Base-by-base conservation (phyloP, 2,797 vertebrate species). In the Clarias pachynema region DNA sequence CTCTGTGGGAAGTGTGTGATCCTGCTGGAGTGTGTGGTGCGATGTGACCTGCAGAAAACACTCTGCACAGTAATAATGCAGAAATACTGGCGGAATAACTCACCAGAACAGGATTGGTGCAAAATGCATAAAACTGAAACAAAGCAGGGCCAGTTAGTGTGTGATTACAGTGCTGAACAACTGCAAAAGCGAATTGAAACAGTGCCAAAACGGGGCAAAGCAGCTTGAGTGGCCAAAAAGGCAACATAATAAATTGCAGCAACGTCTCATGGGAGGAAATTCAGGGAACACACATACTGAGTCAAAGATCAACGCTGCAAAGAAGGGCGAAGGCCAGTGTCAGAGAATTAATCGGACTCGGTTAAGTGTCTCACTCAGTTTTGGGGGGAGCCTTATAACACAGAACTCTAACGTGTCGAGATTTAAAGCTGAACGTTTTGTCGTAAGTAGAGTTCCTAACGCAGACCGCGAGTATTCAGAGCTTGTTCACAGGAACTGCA, bases 1-100 rank as follows among this genome's bases (percentile, higher is more conserved):
- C 90, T 96, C 90, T 96, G 95, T 31, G 93, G 94, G 24, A 96
- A 95, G 86, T 96, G 96, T 29, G 94, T 93, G 74, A 95, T 93
- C 86, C 93, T 93, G 90, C 86, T 96, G 86, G 95, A 96, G 88
- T 93, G 92, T 49, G 92, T 96, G 56, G 89, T 95, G 5, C 91
- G 93, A 6, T 94, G 89, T 18, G 95, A 91, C 81, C 88, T 95
- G 75, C 92, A 92, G 89, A 93, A 94, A 0, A 15, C 91, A 94
- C 59, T 88, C 57, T 63, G 83, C 37, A 79, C 90, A 90, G 69
- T 94, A 89, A 92, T 96, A 18, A 20, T 90, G 29, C 93, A 94
- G 83, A 84, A 94, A 83, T 96, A 95, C 91, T 90, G 86, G 49
- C 94, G 92, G 84, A 93, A 94, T 90, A 96, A 96, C 90, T 85